Percentiles rank a stretch among this genome's conserved stretches.
Conservation (phyloP, 2,113 vertebrate species). For the Neolamprologus toae region DNA sequence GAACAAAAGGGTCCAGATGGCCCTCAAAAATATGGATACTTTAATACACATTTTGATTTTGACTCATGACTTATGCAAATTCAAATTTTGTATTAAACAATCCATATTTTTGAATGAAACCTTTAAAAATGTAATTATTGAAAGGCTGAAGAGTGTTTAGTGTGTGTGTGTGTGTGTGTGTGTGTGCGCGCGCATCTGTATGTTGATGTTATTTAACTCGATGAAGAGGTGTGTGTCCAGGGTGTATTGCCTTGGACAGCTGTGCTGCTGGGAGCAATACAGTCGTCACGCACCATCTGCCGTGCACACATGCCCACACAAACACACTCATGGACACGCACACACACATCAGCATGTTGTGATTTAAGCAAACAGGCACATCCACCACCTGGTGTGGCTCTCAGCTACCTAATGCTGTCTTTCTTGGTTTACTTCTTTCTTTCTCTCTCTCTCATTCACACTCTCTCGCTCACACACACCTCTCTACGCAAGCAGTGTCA, state of each 20-base stretch:
- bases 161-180: background rate
- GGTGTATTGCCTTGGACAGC: slow-evolving; percentile 46
- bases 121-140: background rate
- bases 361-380: slow-evolving; percentile 43
- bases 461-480: background rate
- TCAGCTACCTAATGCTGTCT: slow-evolving; percentile 32
- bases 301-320: background rate
- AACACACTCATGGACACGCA: background rate
- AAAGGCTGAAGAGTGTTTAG: background rate
- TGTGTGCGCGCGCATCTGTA: background rate
- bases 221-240: slow-evolving; percentile 53
- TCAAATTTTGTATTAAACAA: background rate
- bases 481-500: background rate
- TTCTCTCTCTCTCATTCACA: background rate
- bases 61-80: background rate
- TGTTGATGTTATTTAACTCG: slow-evolving; percentile 29
- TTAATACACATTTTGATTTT: background rate
- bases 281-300: slow-evolving; percentile 48
- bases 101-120: background rate
- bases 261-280: slow-evolving; percentile 43
- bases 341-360: slow-evolving; percentile 15
- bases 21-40: background rate
- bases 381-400: slow-evolving; percentile 39
- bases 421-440: background rate
- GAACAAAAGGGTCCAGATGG: background rate